Conservation (phyloP, 2,888 invertebrate genomes). For the Melipona beecheii region DNA sequence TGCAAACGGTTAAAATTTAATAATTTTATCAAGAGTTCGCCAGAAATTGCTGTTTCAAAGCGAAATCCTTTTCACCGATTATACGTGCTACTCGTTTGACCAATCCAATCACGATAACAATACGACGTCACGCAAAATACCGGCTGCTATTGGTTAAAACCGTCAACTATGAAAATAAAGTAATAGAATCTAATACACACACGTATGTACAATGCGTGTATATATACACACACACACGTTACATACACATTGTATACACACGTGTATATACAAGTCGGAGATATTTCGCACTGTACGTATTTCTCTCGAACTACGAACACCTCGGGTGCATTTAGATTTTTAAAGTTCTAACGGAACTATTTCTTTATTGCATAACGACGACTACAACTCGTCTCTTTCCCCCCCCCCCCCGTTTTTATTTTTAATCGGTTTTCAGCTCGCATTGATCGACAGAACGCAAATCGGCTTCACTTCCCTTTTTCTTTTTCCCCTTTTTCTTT, state of each 20-base stretch:
- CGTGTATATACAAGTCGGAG: neutral
- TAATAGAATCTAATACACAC: constrained; percentile 41
- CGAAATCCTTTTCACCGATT: constrained; percentile 57
- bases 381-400: neutral
- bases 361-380: neutral
- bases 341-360: neutral
- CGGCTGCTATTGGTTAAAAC: constrained; percentile 43
- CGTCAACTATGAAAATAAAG: constrained; percentile 42
- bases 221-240: neutral
- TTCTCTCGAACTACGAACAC: neutral
- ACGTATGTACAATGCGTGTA: constrained; percentile 14
- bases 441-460: constrained; percentile 42
- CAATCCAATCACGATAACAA: constrained; percentile 54
- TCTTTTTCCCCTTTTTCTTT: constrained; percentile 18
- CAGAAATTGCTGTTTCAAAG: constrained; percentile 58
- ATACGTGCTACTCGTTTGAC: constrained; percentile 40
- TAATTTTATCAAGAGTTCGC: constrained; percentile 44
- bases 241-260: neutral
- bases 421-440: neutral
- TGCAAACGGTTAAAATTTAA: constrained; percentile 46
- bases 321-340: neutral
- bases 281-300: neutral
- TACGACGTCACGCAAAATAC: constrained; percentile 44
- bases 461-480: constrained; percentile 18
- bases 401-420: neutral